phyloP scores from a whole-genome alignment of 2,888 invertebrate species.

The Ophonus ardosiacus region DNA sequence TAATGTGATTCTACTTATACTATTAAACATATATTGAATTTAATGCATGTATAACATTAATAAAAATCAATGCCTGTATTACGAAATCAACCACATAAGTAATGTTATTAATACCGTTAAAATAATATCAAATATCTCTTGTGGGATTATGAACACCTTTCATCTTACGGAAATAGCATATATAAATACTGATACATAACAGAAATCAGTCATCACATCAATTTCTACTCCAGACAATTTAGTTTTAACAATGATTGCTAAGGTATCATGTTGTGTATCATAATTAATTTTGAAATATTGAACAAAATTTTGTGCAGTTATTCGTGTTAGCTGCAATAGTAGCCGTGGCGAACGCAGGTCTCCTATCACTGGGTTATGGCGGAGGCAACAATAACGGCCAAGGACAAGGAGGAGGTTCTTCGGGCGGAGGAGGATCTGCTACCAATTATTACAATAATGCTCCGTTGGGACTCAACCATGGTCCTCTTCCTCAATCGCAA shows the following conservation, averaged over 20 bases:
- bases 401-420: conserved; percentile 26
- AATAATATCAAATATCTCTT: conserved; percentile 43
- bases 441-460: conserved; percentile 47
- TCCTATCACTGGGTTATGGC: conserved; percentile 42
- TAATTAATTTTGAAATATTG: not conserved
- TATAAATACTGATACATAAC: conserved; percentile 20
- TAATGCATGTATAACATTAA: not conserved
- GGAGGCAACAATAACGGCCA: conserved; percentile 6
- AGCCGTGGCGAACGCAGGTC: conserved; percentile 46
- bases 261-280: not conserved
- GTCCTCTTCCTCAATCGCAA: conserved; percentile 49
- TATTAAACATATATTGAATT: not conserved
- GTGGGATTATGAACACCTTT: conserved; percentile 49
- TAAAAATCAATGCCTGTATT: conserved; percentile 23
- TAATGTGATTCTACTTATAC: no score
- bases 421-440: conserved; percentile 27
- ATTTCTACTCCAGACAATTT: not conserved
- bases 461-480: conserved; percentile 45
- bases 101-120: conserved; percentile 49
- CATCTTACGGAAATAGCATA: conserved; percentile 14
- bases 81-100: conserved; percentile 54
- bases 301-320: conserved; percentile 18
- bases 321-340: conserved; percentile 28
- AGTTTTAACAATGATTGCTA: not conserved
- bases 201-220: conserved; percentile 19